These are phyloP conservation scores for Ichneumoninae sp. DNA, from an alignment of 2,888 invertebrate genomes.

Conservation along the genomic window DNA sequence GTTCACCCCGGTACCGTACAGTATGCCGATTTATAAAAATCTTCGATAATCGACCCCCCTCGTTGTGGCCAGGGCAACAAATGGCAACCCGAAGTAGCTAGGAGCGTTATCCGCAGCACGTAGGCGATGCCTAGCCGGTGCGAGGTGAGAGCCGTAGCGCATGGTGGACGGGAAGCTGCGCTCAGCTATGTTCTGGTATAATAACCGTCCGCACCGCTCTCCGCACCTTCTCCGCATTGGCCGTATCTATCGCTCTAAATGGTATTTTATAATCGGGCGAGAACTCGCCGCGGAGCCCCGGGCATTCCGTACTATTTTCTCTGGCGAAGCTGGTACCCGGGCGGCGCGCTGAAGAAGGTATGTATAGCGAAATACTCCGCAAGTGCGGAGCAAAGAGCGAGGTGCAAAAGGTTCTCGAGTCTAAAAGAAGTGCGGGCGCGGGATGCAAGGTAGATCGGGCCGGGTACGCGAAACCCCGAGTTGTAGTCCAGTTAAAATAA, in stretches of 20 bases:
- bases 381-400: constrained; percentile 34
- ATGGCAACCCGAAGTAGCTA: constrained; percentile 18
- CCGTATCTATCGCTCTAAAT: constrained; percentile 67
- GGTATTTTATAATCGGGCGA: constrained; percentile 60
- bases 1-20: constrained; percentile 40
- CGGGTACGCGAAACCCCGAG: constrained; percentile 33
- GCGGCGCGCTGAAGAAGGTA: neutral
- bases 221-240: constrained; percentile 40
- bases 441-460: neutral
- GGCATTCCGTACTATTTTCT: constrained; percentile 39
- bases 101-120: constrained; percentile 37
- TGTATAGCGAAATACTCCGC: constrained; percentile 3
- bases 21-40: constrained; percentile 61
- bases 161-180: constrained; percentile 24
- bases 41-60: constrained; percentile 52
- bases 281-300: constrained; percentile 33
- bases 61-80: constrained; percentile 47
- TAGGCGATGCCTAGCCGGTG: constrained; percentile 34
- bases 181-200: constrained; percentile 25
- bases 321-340: neutral
- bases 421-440: neutral
- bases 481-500: constrained; percentile 46
- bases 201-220: constrained; percentile 48
- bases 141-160: constrained; percentile 33
- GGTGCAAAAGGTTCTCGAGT: constrained; percentile 39